phyloP scores from a whole-genome alignment of 64 coral and sea anemone species.

The Pocillopora damicornis region DNA sequence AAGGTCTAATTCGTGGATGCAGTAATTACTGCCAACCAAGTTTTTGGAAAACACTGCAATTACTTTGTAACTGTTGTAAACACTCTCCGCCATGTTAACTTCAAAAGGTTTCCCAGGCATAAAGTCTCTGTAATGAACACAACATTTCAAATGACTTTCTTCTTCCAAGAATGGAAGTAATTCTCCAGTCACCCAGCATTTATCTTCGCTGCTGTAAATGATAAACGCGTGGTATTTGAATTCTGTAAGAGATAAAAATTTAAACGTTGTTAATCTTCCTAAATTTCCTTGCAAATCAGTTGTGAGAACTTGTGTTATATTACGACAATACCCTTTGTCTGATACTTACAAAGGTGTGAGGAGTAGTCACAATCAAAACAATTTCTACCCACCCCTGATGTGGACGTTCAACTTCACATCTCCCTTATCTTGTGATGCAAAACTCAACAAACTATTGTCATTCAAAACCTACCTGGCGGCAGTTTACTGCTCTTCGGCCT shows the following conservation, averaged over 20 bases:
- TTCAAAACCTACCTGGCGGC: background rate
- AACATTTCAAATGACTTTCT: conserved; percentile 24
- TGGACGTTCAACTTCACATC: too few species aligned
- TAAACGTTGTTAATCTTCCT: background rate
- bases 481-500: background rate
- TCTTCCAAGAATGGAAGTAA: conserved; percentile 33
- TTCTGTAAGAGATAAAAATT: background rate
- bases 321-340: too few species aligned
- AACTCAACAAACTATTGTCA: background rate
- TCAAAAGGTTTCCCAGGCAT: conserved; percentile 14
- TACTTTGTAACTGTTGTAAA: conserved; percentile 54
- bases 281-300: too few species aligned
- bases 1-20: conserved; percentile 36
- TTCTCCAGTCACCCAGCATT: background rate
- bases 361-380: too few species aligned
- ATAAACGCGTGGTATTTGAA: conserved; percentile 40
- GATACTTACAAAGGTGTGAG: too few species aligned
- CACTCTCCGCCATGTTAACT: conserved; percentile 50
- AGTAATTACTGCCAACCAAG: conserved; percentile 42
- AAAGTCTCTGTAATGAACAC: conserved; percentile 59
- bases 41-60: conserved; percentile 40
- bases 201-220: conserved; percentile 26
- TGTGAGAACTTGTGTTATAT: too few species aligned
- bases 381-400: too few species aligned
- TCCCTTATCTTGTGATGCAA: background rate